These are phyloP conservation scores for Oxygymnocypris stewartii DNA, from an alignment of 2,113 vertebrate species.

Conservation along the genomic window DNA sequence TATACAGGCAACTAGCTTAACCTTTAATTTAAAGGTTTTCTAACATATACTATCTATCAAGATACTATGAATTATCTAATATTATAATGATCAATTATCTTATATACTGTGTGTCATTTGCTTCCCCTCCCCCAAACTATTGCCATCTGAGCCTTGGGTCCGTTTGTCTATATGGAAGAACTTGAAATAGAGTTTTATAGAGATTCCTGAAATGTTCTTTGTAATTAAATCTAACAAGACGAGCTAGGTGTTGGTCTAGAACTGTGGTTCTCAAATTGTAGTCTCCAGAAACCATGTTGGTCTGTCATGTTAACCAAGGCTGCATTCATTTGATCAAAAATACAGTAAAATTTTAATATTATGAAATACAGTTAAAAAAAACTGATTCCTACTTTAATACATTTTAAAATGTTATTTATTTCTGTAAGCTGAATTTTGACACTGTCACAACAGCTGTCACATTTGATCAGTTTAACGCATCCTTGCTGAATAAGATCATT, in stretches of 20 bases:
- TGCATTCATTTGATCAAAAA: background rate
- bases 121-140: conserved; percentile 45
- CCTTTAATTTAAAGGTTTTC: conserved; percentile 53
- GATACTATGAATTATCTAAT: conserved; percentile 54
- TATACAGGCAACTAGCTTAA: conserved; percentile 44
- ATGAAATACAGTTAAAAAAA: background rate
- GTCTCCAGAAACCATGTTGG: background rate
- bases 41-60: conserved; percentile 49
- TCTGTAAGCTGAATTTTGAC: background rate
- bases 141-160: conserved; percentile 6
- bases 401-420: background rate
- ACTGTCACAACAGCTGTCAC: background rate
- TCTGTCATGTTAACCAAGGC: background rate
- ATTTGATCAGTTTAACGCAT: background rate
- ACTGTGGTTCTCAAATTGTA: background rate
- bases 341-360: background rate
- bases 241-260: conserved; percentile 8
- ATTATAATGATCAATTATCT: conserved; percentile 48
- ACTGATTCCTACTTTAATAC: background rate
- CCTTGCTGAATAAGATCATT: background rate
- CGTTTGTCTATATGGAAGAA: conserved; percentile 49
- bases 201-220: background rate
- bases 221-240: background rate
- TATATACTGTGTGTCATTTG: conserved; percentile 36
- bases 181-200: background rate